phyloP scores from a whole-genome alignment of 2,113 vertebrate genomes.

The Oncorhynchus gorbuscha region DNA sequence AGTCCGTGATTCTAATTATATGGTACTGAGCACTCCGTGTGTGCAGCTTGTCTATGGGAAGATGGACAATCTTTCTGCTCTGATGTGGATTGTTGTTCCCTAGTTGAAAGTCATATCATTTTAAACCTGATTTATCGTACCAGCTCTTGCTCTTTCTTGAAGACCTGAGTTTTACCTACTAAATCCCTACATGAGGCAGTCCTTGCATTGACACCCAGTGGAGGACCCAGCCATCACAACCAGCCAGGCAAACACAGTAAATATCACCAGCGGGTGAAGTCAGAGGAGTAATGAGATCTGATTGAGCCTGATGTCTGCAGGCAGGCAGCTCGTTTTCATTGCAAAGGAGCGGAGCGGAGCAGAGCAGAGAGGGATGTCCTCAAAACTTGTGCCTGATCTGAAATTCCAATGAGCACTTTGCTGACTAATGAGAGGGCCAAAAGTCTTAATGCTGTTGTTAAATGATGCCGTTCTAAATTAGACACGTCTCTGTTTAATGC shows the following conservation, averaged over 20 bases:
- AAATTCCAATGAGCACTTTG: conserved; percentile 50
- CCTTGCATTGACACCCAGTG: no score
- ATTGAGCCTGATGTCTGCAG: conserved; percentile 28
- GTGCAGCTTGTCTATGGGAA: no score
- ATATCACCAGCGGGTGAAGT: conserved; percentile 6
- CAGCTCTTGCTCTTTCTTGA: no score
- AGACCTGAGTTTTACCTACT: not conserved
- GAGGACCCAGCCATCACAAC: no score
- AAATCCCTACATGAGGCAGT: not conserved
- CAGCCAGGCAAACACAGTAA: no score
- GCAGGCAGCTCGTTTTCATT: not conserved
- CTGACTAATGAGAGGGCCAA: conserved; percentile 53
- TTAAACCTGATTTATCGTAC: no score
- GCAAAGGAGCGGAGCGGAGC: no score
- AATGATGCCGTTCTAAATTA: conserved; percentile 29
- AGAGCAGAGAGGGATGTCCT: not conserved
- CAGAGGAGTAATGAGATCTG: conserved; percentile 36
- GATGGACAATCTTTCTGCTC: not conserved
- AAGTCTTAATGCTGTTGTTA: conserved; percentile 49
- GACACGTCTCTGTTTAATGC: conserved; percentile 49
- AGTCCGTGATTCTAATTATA: no score
- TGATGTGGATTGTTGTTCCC: not conserved
- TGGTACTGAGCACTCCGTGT: no score
- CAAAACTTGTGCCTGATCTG: conserved; percentile 32
- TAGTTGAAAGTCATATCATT: no score